Conservation (phyloP, 2,888 invertebrate genomes). For the Ctena decussata region DNA sequence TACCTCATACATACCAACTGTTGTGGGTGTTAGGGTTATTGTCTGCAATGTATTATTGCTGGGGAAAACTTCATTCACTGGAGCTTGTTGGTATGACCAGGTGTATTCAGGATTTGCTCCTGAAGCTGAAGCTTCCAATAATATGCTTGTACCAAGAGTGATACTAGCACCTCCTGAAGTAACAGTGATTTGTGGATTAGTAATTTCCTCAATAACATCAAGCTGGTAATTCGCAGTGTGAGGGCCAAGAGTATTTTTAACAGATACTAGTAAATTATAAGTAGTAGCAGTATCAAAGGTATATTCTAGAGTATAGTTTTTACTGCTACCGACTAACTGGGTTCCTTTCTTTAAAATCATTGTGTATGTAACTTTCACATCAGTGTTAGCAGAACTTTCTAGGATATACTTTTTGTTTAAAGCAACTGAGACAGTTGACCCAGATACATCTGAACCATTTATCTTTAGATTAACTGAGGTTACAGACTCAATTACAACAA, state of each 20-base stretch:
- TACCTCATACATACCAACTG: constrained; percentile 46
- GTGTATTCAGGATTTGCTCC: constrained; percentile 42
- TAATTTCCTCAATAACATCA: constrained; percentile 56
- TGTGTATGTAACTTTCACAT: not conserved
- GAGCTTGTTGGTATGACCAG: constrained; percentile 60
- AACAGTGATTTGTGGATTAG: constrained; percentile 46
- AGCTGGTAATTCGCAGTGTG: constrained; percentile 35
- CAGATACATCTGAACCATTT: constrained; percentile 32
- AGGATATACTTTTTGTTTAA: not conserved
- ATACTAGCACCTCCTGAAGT: constrained; percentile 48
- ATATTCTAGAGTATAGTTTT: constrained; percentile 13
- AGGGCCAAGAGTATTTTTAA: constrained; percentile 57
- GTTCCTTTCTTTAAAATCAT: not conserved
- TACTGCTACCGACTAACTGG: constrained; percentile 15
- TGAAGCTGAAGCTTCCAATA: constrained; percentile 40
- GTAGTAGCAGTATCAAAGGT: constrained; percentile 34
- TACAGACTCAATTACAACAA: constrained; percentile 64
- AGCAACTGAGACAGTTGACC: constrained; percentile 9
- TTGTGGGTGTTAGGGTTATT: constrained; percentile 46
- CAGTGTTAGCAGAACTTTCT: not conserved
- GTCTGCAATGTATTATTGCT: not conserved
- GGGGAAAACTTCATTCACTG: constrained; percentile 37
- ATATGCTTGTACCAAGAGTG: constrained; percentile 21
- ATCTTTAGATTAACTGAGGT: constrained; percentile 41
- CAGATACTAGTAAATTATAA: constrained; percentile 47